Base-by-base conservation (phyloP, 2,888 invertebrate genomes). In the Palloptera scutellata region DNA sequence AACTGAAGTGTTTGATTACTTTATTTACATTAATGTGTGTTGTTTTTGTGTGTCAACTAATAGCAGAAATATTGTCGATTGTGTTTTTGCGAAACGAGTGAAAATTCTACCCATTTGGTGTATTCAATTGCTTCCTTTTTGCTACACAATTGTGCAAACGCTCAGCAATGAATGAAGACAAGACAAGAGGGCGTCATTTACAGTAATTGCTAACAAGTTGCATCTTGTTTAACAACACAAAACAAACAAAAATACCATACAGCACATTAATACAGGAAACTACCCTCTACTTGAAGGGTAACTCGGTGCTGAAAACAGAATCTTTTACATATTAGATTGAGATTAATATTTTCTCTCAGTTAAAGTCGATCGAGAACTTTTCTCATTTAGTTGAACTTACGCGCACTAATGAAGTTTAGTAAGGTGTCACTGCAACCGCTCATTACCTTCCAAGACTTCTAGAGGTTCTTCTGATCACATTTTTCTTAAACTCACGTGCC, bases 31-130 rank as follows among this genome's bases (percentile, higher is more conserved):
- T 58, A 11, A 15, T 63, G 55, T n/a, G 19, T 64, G 12, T 51
- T 41, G 52, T 48, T 58, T 51, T 58, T 51, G 52, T 48, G 57
- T 59, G 48, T 17, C 55, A 40, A 55, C 48, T 82, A 81, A 81
- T 81, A 80, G 78, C 72, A 74, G 72, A 82, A 79, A 79, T 77
- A 81, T 82, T 80, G 80, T 74, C 77, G 78, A 77, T 81, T 78
- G 78, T 80, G 79, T 74, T 42, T 65, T 52, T 73, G 78, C 80
- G 30, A 30, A 81, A 82, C 81, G 82, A 81, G 82, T 82, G 81
- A 80, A 74, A 72, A 77, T 73, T 73, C 76, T 73, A 74, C 74
- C 8, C 6, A 17, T 19, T 4, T 9, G 13, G 13, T n/a, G 6
- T 48, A 48, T 48, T 48, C 51, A 48, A 13, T 48, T 48, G 2